phyloP scores from a whole-genome alignment of 2,888 invertebrate genomes.

The Crossocerus cetratus region DNA sequence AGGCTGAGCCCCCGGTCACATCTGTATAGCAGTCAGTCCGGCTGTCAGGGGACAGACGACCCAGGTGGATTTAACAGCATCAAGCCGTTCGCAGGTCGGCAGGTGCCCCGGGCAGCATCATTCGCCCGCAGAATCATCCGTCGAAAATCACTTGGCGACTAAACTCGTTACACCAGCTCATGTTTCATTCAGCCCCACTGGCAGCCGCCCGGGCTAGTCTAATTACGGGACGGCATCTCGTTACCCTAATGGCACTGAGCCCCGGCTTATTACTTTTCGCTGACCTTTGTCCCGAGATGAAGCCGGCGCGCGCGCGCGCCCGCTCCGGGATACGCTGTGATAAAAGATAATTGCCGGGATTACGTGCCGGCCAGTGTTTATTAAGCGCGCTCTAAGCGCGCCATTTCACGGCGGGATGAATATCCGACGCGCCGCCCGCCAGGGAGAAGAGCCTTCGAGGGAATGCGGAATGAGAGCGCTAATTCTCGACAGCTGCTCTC shows the following conservation, averaged over 20 bases:
- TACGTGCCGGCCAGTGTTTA: too few relatives aligned
- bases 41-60: constrained; percentile 42
- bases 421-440: too few relatives aligned
- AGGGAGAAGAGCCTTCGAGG: too few relatives aligned
- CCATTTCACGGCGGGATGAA: too few relatives aligned
- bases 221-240: background rate
- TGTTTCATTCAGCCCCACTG: constrained; percentile 30
- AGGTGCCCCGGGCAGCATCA: constrained; percentile 9
- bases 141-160: constrained; percentile 36
- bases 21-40: background rate
- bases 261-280: background rate
- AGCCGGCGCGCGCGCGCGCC: too few relatives aligned
- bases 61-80: constrained; percentile 62
- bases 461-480: too few relatives aligned
- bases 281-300: constrained; percentile 1
- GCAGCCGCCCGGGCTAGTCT: constrained; percentile 25
- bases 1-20: background rate
- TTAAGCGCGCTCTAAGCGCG: too few relatives aligned
- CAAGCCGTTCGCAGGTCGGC: constrained; percentile 15
- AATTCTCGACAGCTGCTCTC: too few relatives aligned
- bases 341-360: too few relatives aligned
- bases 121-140: constrained; percentile 19
- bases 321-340: too few relatives aligned
- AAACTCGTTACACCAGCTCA: constrained; percentile 36
- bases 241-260: background rate